A percentile compares a stretch with the other conserved stretches of the same genome.
phyloP scores from a whole-genome alignment of 2,888 invertebrate genomes.

The Leptogaster cylindrica region DNA sequence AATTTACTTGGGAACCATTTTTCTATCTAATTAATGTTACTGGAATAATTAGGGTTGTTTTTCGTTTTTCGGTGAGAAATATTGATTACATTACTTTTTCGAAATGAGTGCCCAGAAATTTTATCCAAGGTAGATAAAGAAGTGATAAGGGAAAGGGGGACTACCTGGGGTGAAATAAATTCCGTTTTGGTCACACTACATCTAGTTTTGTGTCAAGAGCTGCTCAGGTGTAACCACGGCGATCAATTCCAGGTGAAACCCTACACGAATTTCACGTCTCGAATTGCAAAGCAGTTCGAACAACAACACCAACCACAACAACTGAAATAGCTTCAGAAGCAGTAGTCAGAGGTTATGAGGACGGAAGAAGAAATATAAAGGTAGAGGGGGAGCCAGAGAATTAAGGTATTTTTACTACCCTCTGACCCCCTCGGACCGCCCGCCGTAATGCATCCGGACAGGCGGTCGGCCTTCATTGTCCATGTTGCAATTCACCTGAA shows the following conservation, averaged over 20 bases:
- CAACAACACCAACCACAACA: background rate
- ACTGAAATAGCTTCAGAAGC: background rate
- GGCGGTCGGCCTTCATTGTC: background rate
- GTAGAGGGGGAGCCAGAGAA: background rate
- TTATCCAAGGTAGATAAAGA: too few relatives aligned
- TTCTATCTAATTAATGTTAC: too few relatives aligned
- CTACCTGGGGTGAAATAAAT: slow-evolving; percentile 15
- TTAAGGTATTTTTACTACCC: background rate
- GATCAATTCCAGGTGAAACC: slow-evolving; percentile 39
- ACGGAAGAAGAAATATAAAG: background rate
- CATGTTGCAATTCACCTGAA: slow-evolving; percentile 18
- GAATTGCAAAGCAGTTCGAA: slow-evolving; percentile 8
- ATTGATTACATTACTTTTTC: too few relatives aligned
- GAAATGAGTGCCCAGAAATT: too few relatives aligned
- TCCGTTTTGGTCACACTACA: slow-evolving; percentile 21
- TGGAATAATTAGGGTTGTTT: too few relatives aligned
- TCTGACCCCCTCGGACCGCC: background rate
- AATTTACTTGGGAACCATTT: too few relatives aligned
- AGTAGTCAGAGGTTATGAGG: slow-evolving; percentile 22
- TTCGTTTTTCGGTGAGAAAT: too few relatives aligned
- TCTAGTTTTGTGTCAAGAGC: slow-evolving; percentile 21
- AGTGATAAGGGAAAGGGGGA: too few relatives aligned
- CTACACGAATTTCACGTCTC: slow-evolving; percentile 30
- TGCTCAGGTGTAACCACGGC: slow-evolving; percentile 35
- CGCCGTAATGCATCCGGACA: background rate